Percentiles rank a stretch among this genome's conserved stretches.
Evolutionary conservation across 2,888 invertebrate species (phyloP).

Genomic region (Venusia cambrica): DNA sequence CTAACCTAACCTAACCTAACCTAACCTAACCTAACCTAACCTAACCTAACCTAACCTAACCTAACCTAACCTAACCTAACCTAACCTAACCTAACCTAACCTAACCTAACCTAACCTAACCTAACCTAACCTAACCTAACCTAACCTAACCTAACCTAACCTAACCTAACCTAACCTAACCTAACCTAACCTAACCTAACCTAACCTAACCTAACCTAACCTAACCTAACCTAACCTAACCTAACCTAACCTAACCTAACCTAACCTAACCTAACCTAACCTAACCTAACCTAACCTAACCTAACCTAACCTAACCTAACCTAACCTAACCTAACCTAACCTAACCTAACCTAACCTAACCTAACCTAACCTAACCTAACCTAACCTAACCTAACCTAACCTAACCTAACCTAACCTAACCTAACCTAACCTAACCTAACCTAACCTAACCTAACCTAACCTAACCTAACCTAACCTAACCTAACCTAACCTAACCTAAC

Average conservation of each 20-base stretch:
- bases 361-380: conserved; percentile 20
- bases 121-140: no score
- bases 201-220: conserved; percentile 22
- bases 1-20: conserved; percentile 21
- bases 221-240: conserved; percentile 20
- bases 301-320: conserved; percentile 18
- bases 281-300: conserved; percentile 8
- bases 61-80: no score
- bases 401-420: no score
- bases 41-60: no score
- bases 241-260: conserved; percentile 22
- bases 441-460: no score
- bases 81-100: no score
- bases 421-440: no score
- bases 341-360: conserved; percentile 21
- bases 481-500: no score
- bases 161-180: no score
- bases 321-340: conserved; percentile 24
- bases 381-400: not conserved
- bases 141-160: no score
- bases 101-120: no score
- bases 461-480: no score
- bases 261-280: conserved; percentile 19
- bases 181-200: conserved; percentile 9
- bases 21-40: conserved; percentile 17